Percentiles rank a stretch among this genome's conserved stretches.
Evolutionary conservation across 2,888 invertebrate genomes (phyloP).

Genomic region (Caenorhabditis sp.): DNA sequence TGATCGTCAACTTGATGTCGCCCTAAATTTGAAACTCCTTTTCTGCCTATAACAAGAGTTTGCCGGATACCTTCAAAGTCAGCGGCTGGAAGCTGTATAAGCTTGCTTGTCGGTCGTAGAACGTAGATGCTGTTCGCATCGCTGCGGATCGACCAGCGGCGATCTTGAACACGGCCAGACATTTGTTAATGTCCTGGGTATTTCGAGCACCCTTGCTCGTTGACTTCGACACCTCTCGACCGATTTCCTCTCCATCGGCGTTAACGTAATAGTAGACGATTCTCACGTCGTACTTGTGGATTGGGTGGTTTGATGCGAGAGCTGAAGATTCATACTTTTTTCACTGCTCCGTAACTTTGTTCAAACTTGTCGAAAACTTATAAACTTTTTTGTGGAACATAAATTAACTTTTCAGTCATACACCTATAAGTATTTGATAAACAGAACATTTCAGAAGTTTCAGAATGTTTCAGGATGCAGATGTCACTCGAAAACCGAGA

Average conservation of each 20-base stretch:
- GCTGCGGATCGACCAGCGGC: background rate
- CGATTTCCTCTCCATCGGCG: background rate
- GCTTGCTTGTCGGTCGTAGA: slow-evolving; percentile 19
- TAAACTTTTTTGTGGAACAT: too few species aligned
- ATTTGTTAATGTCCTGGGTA: background rate
- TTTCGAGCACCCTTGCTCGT: background rate
- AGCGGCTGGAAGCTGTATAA: background rate
- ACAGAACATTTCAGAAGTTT: too few species aligned
- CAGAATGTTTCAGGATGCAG: too few species aligned
- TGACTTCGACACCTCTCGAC: background rate
- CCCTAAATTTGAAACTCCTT: background rate
- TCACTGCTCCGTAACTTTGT: too few species aligned
- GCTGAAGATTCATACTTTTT: too few species aligned
- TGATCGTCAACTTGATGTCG: background rate
- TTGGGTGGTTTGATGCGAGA: background rate
- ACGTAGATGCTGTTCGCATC: too few species aligned
- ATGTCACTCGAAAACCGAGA: too few species aligned
- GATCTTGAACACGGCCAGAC: background rate
- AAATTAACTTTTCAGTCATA: too few species aligned
- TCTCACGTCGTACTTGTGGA: slow-evolving; percentile 11
- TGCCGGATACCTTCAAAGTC: background rate
- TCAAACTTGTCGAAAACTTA: too few species aligned
- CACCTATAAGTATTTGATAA: too few species aligned
- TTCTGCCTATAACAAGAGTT: too few species aligned
- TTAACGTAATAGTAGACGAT: background rate